Evolutionary conservation across 2,113 vertebrate species (phyloP).

Genomic region (Micronycteris hirsuta): DNA sequence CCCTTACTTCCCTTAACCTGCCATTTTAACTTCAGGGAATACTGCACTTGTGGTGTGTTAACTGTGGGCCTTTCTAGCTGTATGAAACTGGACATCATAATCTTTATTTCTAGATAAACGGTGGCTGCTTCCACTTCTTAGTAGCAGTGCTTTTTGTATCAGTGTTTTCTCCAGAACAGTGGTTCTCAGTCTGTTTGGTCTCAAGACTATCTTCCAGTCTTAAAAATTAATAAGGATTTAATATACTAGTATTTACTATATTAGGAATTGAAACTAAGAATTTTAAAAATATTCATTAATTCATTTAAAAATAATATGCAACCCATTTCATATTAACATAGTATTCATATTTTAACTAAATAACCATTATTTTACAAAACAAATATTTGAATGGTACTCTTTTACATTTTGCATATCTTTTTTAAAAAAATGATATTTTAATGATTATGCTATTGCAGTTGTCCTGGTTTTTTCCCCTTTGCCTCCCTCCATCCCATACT

Average conservation of each 20-base stretch:
- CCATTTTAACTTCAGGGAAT: neutral
- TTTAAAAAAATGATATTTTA: no score
- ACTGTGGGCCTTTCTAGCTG: neutral
- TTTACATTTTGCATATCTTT: neutral
- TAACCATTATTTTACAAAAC: conserved; percentile 1
- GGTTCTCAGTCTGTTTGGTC: neutral
- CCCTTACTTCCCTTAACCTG: neutral
- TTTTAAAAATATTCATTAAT: neutral
- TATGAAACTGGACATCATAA: neutral
- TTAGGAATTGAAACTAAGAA: neutral
- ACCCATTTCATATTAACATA: neutral
- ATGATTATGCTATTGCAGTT: no score
- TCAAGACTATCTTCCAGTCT: neutral
- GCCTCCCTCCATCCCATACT: no score
- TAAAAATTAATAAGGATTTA: conserved; percentile 10
- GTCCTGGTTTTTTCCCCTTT: no score
- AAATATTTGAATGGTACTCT: neutral
- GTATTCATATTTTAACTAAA: neutral
- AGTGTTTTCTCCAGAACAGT: neutral
- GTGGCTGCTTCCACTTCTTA: neutral
- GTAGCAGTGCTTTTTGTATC: neutral
- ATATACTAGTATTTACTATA: neutral
- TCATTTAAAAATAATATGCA: neutral
- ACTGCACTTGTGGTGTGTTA: neutral
- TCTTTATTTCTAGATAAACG: neutral